Conservation (phyloP, 2,113 vertebrate genomes). For the Pholis gunnellus region DNA sequence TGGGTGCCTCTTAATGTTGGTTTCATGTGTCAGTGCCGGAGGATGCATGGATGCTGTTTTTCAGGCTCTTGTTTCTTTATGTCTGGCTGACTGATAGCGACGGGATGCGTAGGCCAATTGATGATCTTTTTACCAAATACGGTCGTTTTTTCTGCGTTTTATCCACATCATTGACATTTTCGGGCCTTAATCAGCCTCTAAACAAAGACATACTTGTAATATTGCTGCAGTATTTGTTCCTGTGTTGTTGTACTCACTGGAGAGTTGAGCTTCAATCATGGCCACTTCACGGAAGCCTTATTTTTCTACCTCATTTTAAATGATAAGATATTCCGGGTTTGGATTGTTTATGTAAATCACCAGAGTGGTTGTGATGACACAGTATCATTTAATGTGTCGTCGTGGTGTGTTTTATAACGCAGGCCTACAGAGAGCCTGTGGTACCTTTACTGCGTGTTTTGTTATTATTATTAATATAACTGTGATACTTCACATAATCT, state of each 20-base stretch:
- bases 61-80: neutral
- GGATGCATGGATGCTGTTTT: neutral
- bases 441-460: neutral
- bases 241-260: conserved; percentile 2
- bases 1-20: rapidly evolving
- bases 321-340: neutral
- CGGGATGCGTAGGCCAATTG: conserved; percentile 44
- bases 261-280: conserved; percentile 55
- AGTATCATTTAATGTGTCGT: neutral
- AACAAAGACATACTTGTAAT: neutral
- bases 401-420: neutral
- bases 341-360: neutral
- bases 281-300: conserved; percentile 36
- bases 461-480: neutral
- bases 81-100: neutral
- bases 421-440: conserved; percentile 4
- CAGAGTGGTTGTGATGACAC: neutral
- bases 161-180: neutral
- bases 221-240: neutral
- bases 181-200: rapidly evolving
- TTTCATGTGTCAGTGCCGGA: neutral
- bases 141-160: neutral
- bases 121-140: neutral
- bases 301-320: conserved; percentile 15
- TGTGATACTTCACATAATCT: too few relatives aligned